phyloP scores from a whole-genome alignment of 2,888 invertebrate species.

The Itoplectis maculator region DNA sequence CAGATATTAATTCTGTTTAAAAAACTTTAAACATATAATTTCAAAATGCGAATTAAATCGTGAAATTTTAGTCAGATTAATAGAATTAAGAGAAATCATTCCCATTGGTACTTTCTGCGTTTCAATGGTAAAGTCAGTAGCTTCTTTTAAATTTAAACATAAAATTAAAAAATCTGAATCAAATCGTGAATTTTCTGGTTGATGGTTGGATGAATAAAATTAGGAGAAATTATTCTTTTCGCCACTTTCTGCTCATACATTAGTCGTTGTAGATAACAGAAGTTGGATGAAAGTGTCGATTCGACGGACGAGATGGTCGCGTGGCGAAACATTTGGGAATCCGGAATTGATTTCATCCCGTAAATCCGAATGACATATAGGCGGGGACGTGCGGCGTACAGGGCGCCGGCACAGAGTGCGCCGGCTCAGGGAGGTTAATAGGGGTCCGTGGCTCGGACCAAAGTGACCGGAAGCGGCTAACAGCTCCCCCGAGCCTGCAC shows the following conservation, averaged over 20 bases:
- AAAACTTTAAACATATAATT: no score
- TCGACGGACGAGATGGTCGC: not conserved
- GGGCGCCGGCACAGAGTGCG: conserved; percentile 19
- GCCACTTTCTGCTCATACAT: not conserved
- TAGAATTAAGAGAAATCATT: no score
- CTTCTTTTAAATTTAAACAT: no score
- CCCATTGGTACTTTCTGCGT: no score
- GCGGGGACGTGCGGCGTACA: conserved; percentile 38
- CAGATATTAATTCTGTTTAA: no score
- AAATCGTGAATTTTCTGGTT: no score
- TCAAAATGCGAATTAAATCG: no score
- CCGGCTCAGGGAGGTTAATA: conserved; percentile 74
- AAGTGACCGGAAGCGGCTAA: conserved; percentile 81
- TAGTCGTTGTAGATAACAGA: not conserved
- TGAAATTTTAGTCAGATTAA: no score
- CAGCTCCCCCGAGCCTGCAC: conserved; percentile 70
- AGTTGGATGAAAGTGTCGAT: not conserved
- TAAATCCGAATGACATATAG: conserved; percentile 75
- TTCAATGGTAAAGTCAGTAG: no score
- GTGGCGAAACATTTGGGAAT: conserved; percentile 42
- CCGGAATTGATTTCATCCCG: conserved; percentile 61
- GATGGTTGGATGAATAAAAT: no score
- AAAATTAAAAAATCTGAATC: no score
- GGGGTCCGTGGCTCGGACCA: conserved; percentile 70
- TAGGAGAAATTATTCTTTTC: not conserved